Conservation (phyloP, 53 echinoderm and acorn worm species). For the Holothuria leucospilota region DNA sequence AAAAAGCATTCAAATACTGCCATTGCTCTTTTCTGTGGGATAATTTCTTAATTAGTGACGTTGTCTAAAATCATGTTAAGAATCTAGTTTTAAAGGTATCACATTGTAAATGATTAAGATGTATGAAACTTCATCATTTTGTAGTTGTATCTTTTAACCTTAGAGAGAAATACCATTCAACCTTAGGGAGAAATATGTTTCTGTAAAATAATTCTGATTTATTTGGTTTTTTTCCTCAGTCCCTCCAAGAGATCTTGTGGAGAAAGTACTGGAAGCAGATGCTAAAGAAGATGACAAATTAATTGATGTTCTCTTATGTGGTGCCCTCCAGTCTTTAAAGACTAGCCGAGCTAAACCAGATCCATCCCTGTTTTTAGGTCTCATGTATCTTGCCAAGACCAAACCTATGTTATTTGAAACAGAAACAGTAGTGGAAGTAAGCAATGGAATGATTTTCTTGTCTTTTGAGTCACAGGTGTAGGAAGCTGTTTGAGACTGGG, state of each 20-base stretch:
- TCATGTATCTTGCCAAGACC: slow-evolving; percentile 94
- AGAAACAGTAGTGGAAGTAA: slow-evolving; percentile 88
- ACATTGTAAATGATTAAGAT: no score
- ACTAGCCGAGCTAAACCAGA: slow-evolving; percentile 88
- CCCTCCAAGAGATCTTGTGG: slow-evolving; percentile 82
- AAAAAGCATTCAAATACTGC: no score
- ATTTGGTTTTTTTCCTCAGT: slow-evolving; percentile 52
- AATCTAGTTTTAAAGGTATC: no score
- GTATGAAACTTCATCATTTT: no score
- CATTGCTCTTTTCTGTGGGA: no score
- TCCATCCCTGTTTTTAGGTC: slow-evolving; percentile 76
- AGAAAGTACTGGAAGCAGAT: slow-evolving; percentile 87
- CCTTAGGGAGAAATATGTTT: no score
- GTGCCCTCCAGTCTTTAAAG: slow-evolving; percentile 81
- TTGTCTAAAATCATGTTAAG: no score
- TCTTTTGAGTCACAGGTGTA: background rate
- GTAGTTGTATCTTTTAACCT: no score
- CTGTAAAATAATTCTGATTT: background rate
- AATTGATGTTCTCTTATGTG: slow-evolving; percentile 90
- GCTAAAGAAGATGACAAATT: slow-evolving; percentile 89
- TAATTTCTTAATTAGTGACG: no score
- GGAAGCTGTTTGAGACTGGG: no score
- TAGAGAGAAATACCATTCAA: no score
- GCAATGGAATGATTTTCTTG: background rate
- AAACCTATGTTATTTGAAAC: slow-evolving; percentile 95